These are phyloP conservation scores for Mallotus villosus DNA, from an alignment of 2,797 vertebrate species.

Conservation along the genomic window DNA sequence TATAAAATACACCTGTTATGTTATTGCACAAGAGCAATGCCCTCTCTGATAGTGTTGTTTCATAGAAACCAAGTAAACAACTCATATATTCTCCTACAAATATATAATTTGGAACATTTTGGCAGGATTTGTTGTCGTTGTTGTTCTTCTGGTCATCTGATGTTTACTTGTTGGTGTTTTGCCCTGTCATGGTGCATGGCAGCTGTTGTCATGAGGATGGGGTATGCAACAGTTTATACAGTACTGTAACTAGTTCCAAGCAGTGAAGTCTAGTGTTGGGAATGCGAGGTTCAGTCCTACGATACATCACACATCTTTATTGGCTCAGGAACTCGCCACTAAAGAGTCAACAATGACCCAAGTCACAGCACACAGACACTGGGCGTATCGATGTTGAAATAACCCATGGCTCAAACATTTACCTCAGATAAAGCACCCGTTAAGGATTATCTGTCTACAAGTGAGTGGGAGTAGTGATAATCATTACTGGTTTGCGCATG, in stretches of 20 bases:
- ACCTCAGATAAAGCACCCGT: neutral
- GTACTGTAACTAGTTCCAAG: neutral
- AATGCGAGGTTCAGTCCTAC: neutral
- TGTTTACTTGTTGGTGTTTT: neutral
- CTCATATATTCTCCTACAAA: neutral
- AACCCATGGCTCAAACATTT: neutral
- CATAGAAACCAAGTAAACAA: neutral
- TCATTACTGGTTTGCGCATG: neutral
- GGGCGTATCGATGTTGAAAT: neutral
- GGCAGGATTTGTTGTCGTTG: neutral
- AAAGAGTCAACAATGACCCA: neutral
- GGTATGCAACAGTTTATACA: neutral
- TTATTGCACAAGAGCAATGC: neutral
- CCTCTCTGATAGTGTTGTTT: neutral
- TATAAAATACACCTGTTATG: slow-evolving; percentile 48
- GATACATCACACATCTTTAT: too few species aligned
- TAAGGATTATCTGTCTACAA: neutral
- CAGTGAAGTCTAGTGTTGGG: too few species aligned
- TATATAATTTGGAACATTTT: neutral
- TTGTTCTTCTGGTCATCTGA: neutral
- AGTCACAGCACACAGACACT: neutral
- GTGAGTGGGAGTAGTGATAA: neutral
- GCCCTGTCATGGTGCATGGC: neutral
- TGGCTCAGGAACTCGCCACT: too few species aligned
- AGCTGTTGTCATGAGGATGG: neutral